Base-by-base conservation (phyloP, 2,888 invertebrate genomes). In the Julus scanicus region DNA sequence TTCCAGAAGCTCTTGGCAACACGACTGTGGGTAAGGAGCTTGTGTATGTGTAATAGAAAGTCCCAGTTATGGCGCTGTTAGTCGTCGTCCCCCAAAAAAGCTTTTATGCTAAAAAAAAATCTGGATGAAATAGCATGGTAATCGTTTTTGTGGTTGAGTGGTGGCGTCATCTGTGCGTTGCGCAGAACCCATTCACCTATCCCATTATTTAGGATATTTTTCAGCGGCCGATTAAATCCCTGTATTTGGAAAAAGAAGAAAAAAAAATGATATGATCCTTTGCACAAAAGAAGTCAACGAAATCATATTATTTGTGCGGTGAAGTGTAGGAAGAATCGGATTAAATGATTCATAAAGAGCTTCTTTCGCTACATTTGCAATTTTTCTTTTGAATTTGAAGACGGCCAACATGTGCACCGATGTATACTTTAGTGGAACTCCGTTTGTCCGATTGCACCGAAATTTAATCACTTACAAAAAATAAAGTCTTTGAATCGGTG, bases 301-400 rank as follows among this genome's bases (percentile, higher is more conserved):
- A 71, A 71, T 71, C 71, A 71, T 71, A 71, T 20, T 71, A 29
- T 29, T 71, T 20, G 71, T 71, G 71, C 20, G 20, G 20, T 71
- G 71, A 71, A 20, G 71, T 71, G 71, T 4, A 71, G 20, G 20
- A 2, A 71, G 1, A 20, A 71, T 71, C 20, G 71, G 71, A 71
- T 71, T 71, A 71, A 20, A 71, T 71, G 71, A 71, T 71, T 71
- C 71, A 71, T 71, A n/a, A 71, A 71, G 71, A 20, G 71, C 20
- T 71, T 71, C 20, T 71, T 71, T 71, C 71, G 71, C 71, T 71
- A 71, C 71, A 71, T 71, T 71, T 71, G 71, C n/a, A n/a, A 71
- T 71, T 71, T 63, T 71, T 71, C 71, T 20, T 20, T 71, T 29
- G 71, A 71, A 71, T 71, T 71, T 71, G 71, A n/a, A 71, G 71